phyloP scores from a whole-genome alignment of 2,888 invertebrate species.

The Aphodius granarius region DNA sequence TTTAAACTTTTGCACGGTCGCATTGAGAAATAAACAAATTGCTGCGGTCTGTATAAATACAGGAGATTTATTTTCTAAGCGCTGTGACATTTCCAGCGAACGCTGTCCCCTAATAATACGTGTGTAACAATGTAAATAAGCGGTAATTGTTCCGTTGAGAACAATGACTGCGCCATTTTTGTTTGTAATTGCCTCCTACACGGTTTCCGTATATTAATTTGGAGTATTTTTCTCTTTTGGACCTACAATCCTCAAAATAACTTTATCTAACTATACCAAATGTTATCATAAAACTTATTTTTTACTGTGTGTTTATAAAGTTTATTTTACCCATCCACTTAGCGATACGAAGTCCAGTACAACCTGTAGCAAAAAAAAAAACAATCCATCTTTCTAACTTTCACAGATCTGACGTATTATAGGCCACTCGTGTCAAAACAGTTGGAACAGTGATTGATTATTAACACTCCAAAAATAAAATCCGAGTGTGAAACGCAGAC shows the following conservation, averaged over 20 bases:
- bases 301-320: neutral
- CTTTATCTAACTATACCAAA: neutral
- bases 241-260: neutral
- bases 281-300: neutral
- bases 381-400: neutral
- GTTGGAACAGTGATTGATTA: conserved; percentile 17
- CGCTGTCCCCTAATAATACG: neutral
- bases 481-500: neutral
- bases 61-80: neutral
- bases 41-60: neutral
- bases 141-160: conserved; percentile 9
- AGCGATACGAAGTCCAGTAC: neutral
- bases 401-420: conserved; percentile 17
- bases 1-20: neutral
- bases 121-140: conserved; percentile 9
- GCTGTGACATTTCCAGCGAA: neutral
- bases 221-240: too few relatives aligned
- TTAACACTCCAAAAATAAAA: neutral
- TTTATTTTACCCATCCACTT: neutral
- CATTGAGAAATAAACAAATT: neutral
- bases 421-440: conserved; percentile 15
- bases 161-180: neutral
- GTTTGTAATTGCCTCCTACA: conserved; percentile 1
- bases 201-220: neutral
- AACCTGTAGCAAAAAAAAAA: neutral